phyloP scores from a whole-genome alignment of 2,888 invertebrate genomes.

The Erpobdella octoculata region DNA sequence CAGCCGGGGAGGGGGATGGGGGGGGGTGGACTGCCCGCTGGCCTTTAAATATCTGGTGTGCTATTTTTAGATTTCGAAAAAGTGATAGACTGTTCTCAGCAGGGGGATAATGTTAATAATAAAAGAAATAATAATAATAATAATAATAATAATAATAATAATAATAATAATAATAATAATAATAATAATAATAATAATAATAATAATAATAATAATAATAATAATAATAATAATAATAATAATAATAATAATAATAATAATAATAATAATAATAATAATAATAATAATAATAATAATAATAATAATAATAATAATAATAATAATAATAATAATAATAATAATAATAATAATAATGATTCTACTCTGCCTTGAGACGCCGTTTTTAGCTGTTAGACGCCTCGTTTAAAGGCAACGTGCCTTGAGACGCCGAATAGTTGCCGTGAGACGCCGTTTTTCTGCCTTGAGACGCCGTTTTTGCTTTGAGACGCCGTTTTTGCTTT shows the following conservation, averaged over 20 bases:
- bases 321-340: neutral
- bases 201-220: neutral
- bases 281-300: neutral
- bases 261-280: neutral
- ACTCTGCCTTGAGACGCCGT: too few relatives aligned
- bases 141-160: neutral
- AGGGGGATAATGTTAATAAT: neutral
- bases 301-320: neutral
- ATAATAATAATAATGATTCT: neutral
- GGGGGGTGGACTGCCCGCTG: too few relatives aligned
- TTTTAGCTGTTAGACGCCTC: too few relatives aligned
- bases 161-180: neutral
- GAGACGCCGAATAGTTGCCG: too few relatives aligned
- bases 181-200: neutral
- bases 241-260: neutral
- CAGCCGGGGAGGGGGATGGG: too few relatives aligned
- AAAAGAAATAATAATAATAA: neutral
- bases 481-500: too few relatives aligned
- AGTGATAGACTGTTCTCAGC: too few relatives aligned
- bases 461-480: too few relatives aligned
- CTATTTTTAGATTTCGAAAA: too few relatives aligned
- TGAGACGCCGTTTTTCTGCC: too few relatives aligned
- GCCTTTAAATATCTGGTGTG: too few relatives aligned
- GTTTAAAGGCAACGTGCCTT: too few relatives aligned
- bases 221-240: neutral